Percentiles rank a stretch among this genome's conserved stretches.
Conservation (phyloP, 1,140 invertebrate genomes). For the Drosophila biarmipes region DNA sequence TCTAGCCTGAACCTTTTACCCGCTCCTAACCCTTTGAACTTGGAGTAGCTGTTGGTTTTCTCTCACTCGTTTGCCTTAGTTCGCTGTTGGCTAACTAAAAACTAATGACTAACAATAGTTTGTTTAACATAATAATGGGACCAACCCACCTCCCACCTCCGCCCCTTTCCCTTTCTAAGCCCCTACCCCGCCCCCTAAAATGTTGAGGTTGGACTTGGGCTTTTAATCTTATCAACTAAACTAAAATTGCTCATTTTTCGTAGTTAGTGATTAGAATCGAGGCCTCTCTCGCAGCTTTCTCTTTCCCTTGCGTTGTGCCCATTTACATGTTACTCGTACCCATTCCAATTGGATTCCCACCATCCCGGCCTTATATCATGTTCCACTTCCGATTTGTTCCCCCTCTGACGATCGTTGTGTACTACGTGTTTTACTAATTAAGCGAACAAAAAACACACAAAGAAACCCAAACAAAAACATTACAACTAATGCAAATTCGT, state of each 20-base stretch:
- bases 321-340: conserved; percentile 2
- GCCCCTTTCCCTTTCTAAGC: neutral
- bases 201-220: conserved; percentile 46
- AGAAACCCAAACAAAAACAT: neutral
- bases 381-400: conserved; percentile 9
- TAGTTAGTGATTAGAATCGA: conserved; percentile 38
- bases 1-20: neutral
- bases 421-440: conserved; percentile 38
- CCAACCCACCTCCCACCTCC: neutral
- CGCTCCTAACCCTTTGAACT: conserved; percentile 8
- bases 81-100: conserved; percentile 5
- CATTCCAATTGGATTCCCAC: conserved; percentile 20
- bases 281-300: conserved; percentile 19
- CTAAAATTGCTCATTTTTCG: conserved; percentile 11
- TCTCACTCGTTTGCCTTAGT: neutral
- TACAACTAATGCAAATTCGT: conserved; percentile 35
- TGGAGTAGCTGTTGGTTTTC: conserved; percentile 3
- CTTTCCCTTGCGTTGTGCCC: conserved; percentile 18
- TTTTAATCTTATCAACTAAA: conserved; percentile 36
- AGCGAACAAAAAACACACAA: neutral
- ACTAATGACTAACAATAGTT: conserved; percentile 13
- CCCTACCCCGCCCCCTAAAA: conserved; percentile 2
- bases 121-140: conserved; percentile 20
- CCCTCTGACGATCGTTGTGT: conserved; percentile 19
- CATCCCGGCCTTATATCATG: neutral